A percentile compares a stretch with the other conserved stretches of the same genome.
phyloP scores from a whole-genome alignment of 2,888 invertebrate genomes.

The Mamestra brassicae region DNA sequence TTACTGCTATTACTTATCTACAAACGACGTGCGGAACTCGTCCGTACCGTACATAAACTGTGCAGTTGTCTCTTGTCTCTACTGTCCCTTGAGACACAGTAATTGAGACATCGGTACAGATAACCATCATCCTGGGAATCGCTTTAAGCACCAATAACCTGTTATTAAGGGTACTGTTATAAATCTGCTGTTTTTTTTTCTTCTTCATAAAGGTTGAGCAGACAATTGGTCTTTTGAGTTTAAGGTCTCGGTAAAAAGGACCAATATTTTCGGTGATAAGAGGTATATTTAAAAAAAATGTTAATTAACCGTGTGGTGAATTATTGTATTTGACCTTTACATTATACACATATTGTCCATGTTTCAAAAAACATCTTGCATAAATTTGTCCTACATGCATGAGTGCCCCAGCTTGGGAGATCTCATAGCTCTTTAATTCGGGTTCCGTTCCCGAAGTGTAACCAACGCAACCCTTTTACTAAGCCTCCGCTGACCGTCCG shows the following conservation, averaged over 20 bases:
- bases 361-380: background rate
- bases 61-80: slow-evolving; percentile 52
- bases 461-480: no score
- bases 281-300: background rate
- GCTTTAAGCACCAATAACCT: slow-evolving; percentile 47
- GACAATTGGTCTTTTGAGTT: slow-evolving; percentile 5
- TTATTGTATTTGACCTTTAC: background rate
- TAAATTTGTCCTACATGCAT: background rate
- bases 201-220: background rate
- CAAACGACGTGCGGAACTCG: slow-evolving; percentile 57
- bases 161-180: slow-evolving; percentile 53
- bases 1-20: slow-evolving; percentile 50
- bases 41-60: slow-evolving; percentile 49
- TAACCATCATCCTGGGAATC: slow-evolving; percentile 54
- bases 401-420: background rate
- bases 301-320: background rate
- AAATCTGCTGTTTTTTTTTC: slow-evolving; percentile 22
- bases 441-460: no score
- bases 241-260: background rate
- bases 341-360: no score
- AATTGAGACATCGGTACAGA: slow-evolving; percentile 59
- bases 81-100: slow-evolving; percentile 36
- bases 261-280: background rate
- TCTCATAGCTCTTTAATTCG: background rate
- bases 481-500: no score